Percentiles rank a stretch among this genome's conserved stretches.
phyloP scores from a whole-genome alignment of 2,113 vertebrate genomes.

The Mus spicilegus region DNA sequence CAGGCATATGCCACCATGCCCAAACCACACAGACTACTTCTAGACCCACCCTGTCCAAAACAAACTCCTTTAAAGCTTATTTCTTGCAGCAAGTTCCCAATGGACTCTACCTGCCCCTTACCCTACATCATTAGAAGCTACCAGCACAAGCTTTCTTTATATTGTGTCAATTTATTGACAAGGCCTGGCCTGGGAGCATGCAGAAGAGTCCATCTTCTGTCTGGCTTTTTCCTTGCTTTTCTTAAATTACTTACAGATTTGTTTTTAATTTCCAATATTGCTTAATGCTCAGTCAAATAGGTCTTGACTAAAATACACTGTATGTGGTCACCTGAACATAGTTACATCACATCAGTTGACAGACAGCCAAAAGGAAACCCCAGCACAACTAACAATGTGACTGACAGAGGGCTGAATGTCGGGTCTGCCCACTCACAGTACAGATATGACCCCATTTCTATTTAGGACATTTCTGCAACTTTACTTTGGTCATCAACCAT shows the following conservation, averaged over 20 bases:
- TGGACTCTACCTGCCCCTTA: background rate
- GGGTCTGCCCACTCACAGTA: background rate
- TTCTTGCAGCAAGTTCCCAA: background rate
- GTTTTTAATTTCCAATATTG: background rate
- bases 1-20: background rate
- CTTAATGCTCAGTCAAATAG: background rate
- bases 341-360: background rate
- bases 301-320: background rate
- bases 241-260: background rate
- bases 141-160: background rate
- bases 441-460: background rate
- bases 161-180: background rate
- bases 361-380: background rate
- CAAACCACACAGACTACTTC: conserved; percentile 4
- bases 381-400: background rate
- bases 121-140: background rate
- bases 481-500: background rate
- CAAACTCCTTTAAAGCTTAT: background rate
- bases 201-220: conserved; percentile 14
- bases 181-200: background rate
- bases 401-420: background rate
- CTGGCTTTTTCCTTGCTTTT: background rate
- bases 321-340: background rate
- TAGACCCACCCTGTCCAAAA: background rate
- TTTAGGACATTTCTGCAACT: background rate